Evolutionary conservation across 2,888 invertebrate species (phyloP), one percentile per base, ranked within the genome.

Genomic region (Ochropleura plecta): DNA sequence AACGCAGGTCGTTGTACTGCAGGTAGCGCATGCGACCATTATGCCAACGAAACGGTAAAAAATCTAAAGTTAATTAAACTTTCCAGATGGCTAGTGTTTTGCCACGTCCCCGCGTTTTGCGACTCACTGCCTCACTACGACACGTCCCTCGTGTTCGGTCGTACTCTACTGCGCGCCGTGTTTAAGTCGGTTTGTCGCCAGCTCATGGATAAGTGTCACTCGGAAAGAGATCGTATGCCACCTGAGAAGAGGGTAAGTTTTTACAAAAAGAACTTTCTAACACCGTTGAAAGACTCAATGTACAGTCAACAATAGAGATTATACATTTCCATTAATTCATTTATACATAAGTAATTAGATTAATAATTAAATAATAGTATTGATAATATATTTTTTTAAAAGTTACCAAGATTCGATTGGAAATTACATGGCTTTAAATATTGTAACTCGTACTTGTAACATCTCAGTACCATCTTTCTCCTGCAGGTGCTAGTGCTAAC

Each of bases 31-130:
- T n/a, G n/a, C 30, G 30, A 30, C 30, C 3, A 30, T 30, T 30
- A 30, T 1, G 48, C 12, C 18, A 59, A 40, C 18, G 18, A 18
- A 16, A 10, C 10, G 7, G 42, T 42, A 4, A n/a, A 42, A 30
- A 18, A 60, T 30, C 14, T 4, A 14, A 68, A 9, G 4, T 40
- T 5, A 16, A 46, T 40, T 7, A 48, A 48, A 42, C 20, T 5
- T 77, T 70, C 3, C 90, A 97, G 98, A 82, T 99, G 99, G 99
- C 95, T 99, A 60, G 98, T 99, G 9, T 99, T 99, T 93, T 99
- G 99, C 91, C 99, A 99, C 94, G 98, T 99, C 48, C 99, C 99
- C 0, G 98, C 99, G 0, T 99, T 99, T 93, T 99, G 99, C 91
- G 99, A 99, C 93, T 99, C 99, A 0, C 94, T 99, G 64, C 98